These are phyloP conservation scores for Cryptosula pallasiana DNA, from an alignment of 2,888 invertebrate genomes.

Conservation along the genomic window DNA sequence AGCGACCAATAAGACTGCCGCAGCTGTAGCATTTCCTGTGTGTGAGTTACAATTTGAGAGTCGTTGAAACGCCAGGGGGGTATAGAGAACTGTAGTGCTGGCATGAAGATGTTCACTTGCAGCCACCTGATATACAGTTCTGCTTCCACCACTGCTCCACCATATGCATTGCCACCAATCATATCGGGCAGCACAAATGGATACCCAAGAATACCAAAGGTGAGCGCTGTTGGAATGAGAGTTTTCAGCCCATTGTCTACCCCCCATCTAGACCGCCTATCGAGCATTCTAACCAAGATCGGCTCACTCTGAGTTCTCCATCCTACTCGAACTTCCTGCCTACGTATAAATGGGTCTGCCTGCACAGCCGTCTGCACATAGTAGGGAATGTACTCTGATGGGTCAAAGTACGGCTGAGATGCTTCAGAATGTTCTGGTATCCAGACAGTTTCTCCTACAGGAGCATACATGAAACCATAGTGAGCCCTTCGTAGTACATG, in stretches of 20 bases:
- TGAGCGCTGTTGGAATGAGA: constrained; percentile 75
- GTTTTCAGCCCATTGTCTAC: constrained; percentile 67
- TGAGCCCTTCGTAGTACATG: too few species aligned
- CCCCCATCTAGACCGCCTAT: constrained; percentile 82
- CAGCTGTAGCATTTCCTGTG: constrained; percentile 34
- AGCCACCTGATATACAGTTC: constrained; percentile 72
- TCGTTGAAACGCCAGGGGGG: constrained; percentile 54
- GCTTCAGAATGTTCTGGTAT: constrained; percentile 33
- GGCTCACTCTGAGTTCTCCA: constrained; percentile 76
- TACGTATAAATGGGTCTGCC: constrained; percentile 44
- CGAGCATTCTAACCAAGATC: constrained; percentile 78
- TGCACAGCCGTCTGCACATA: constrained; percentile 33
- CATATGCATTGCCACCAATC: constrained; percentile 54
- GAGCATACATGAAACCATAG: too few species aligned
- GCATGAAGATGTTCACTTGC: constrained; percentile 79
- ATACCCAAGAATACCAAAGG: constrained; percentile 57
- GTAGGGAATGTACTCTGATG: constrained; percentile 35
- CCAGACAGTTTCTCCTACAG: constrained; percentile 35
- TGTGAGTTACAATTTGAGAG: constrained; percentile 33
- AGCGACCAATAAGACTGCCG: constrained; percentile 34
- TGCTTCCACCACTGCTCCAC: constrained; percentile 33
- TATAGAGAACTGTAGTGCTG: constrained; percentile 78
- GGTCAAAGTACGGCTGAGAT: constrained; percentile 30
- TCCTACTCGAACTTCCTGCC: constrained; percentile 80
- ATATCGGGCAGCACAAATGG: constrained; percentile 86